Evolutionary conservation across 2,113 vertebrate species (phyloP).

Genomic region (Acanthochromis polyacanthus): DNA sequence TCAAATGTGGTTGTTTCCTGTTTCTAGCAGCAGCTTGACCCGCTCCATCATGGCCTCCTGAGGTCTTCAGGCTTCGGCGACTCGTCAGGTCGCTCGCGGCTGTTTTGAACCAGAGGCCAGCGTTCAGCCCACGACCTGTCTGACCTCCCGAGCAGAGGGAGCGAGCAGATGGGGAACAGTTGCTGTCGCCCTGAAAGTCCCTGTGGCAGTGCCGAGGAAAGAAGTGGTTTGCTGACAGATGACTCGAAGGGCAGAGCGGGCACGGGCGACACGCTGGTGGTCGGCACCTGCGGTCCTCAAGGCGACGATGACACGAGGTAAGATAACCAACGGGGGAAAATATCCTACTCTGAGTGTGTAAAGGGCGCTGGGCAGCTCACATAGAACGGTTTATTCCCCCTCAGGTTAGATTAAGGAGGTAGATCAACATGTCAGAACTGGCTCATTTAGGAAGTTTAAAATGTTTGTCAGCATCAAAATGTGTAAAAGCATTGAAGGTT

Average conservation of each 20-base stretch:
- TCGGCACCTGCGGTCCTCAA: slow-evolving; percentile 38
- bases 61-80: slow-evolving; percentile 31
- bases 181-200: slow-evolving; percentile 72
- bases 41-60: slow-evolving; percentile 62
- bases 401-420: too few relatives aligned
- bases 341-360: background rate
- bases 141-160: slow-evolving; percentile 48
- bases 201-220: slow-evolving; percentile 75
- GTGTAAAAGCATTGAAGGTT: background rate
- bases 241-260: slow-evolving; percentile 41
- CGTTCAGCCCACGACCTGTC: slow-evolving; percentile 16
- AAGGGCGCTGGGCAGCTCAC: background rate
- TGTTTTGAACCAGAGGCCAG: slow-evolving; percentile 35
- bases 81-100: slow-evolving; percentile 45
- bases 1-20: background rate
- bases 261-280: slow-evolving; percentile 11
- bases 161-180: slow-evolving; percentile 79
- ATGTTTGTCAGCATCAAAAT: too few relatives aligned
- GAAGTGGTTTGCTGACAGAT: slow-evolving; percentile 71
- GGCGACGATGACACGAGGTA: slow-evolving; percentile 55
- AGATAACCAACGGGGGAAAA: slow-evolving; percentile 4
- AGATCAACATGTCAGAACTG: too few relatives aligned
- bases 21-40: slow-evolving; percentile 31
- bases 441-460: too few relatives aligned
- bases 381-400: too few relatives aligned